These are phyloP conservation scores for Zoanthus gigantus DNA, from an alignment of 92 coral and sea anemone species.

Conservation along the genomic window DNA sequence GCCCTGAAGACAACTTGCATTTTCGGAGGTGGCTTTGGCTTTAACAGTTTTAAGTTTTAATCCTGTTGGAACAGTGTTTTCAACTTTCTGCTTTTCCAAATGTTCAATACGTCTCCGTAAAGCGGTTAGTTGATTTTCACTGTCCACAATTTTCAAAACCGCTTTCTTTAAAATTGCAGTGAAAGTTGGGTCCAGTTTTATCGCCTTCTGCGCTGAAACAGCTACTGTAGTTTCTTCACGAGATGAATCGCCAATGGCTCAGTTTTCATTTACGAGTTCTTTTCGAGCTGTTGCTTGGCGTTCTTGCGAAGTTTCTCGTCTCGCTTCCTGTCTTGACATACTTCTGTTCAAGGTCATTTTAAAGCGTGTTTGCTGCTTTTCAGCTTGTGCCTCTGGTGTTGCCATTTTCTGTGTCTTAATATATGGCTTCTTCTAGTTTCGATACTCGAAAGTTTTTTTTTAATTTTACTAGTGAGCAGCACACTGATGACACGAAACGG, in stretches of 20 bases:
- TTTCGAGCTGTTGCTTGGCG: conserved; percentile 7
- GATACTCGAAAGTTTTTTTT: too few species aligned
- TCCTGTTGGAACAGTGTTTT: background rate
- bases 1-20: background rate
- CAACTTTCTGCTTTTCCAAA: background rate
- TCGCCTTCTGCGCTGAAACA: conserved; percentile 2
- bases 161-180: background rate
- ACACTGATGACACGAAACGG: too few species aligned
- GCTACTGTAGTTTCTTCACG: conserved; percentile 7
- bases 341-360: conserved; percentile 8
- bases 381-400: conserved; percentile 10
- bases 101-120: background rate
- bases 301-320: conserved; percentile 1
- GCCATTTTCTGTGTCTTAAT: conserved; percentile 10
- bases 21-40: background rate
- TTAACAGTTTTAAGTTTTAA: background rate
- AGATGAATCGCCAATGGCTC: background rate
- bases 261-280: conserved; percentile 2
- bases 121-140: conserved; percentile 12
- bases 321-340: conserved; percentile 9
- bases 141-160: background rate
- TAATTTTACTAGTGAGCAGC: too few species aligned
- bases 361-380: conserved; percentile 14
- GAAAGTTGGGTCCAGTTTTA: conserved; percentile 1
- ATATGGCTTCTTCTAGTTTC: conserved; percentile 1